Evolutionary conservation across 2,797 vertebrate genomes (phyloP), one percentile per base, ranked within the genome.

Genomic region (Pseudochaenichthys georgianus): DNA sequence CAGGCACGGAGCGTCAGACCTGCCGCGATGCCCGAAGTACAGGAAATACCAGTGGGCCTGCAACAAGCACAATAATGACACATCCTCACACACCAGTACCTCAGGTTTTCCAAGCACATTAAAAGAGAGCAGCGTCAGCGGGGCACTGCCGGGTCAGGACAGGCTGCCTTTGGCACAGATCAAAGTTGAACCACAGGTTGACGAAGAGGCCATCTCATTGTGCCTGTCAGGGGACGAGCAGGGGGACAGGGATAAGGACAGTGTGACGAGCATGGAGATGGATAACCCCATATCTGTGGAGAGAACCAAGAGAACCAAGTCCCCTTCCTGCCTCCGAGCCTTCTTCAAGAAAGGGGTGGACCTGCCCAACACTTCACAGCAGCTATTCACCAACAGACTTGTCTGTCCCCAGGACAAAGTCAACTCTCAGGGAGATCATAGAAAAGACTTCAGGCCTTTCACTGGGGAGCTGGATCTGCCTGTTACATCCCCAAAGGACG

Each of bases 101-200:
- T 99, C 98, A 97, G 98, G 97, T 96, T 98, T 98, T 93, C 96
- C 97, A 96, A 97, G 97, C 97, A 97, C 97, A 96, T 96, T 97
- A 94, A 94, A 91, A 9, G 97, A 97, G 92, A 96, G 95, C 83
- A 91, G 85, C 81, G 91, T 87, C 85, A 65, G 83, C 3, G 89
- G 92, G 51, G 95, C 90, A 41, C 76, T 65, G 67, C 68, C 69
- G 3, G 87, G 68, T 76, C 89, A 82, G 80, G 85, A 64, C 64
- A 80, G 79, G 78, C 88, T 91, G 71, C 86, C 91, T 43, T 74
- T 94, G 76, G 81, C 95, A 80, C 96, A 96, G 92, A 98, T 99
- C 87, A 99, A 99, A 91, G 96, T 97, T 2, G 98, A 99, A 91
- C 97, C 97, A 21, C 96, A 93, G 84, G 95, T 93, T 43, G 97